phyloP scores from a whole-genome alignment of 2,888 invertebrate genomes.

The Sclerodermus sp. region DNA sequence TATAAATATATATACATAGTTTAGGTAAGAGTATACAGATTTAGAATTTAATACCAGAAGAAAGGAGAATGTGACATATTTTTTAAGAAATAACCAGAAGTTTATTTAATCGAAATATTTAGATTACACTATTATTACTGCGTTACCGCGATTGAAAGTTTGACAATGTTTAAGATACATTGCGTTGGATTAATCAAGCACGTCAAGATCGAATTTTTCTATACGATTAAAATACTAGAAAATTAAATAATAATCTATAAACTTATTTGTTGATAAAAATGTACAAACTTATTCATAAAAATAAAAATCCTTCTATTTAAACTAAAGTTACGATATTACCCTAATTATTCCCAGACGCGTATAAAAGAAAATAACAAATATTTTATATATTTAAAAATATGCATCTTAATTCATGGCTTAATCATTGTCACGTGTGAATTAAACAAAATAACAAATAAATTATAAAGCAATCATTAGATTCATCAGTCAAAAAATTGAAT shows the following conservation, averaged over 20 bases:
- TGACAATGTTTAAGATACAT: conserved; percentile 7
- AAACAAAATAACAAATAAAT: too few relatives aligned
- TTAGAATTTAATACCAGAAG: neutral
- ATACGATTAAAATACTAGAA: conserved; percentile 23
- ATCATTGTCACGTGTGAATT: too few relatives aligned
- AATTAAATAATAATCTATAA: conserved; percentile 29
- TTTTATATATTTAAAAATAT: too few relatives aligned
- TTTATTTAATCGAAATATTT: conserved; percentile 34
- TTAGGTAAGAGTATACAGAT: neutral
- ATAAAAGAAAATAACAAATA: too few relatives aligned
- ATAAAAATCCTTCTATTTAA: conserved; percentile 39
- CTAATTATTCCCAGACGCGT: too few relatives aligned
- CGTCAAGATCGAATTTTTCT: conserved; percentile 16
- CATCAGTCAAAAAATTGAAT: too few relatives aligned
- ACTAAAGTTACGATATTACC: too few relatives aligned
- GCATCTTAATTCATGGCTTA: too few relatives aligned
- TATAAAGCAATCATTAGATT: too few relatives aligned
- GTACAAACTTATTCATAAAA: conserved; percentile 49
- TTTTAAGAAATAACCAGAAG: conserved; percentile 36
- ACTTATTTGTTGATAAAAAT: conserved; percentile 44
- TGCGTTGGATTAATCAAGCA: conserved; percentile 3
- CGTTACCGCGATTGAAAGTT: conserved; percentile 21
- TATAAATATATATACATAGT: too few relatives aligned
- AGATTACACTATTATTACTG: conserved; percentile 23
- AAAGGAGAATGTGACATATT: conserved; percentile 27